Base-by-base conservation (phyloP, 1,140 invertebrate genomes). In the Spodoptera frugiperda region DNA sequence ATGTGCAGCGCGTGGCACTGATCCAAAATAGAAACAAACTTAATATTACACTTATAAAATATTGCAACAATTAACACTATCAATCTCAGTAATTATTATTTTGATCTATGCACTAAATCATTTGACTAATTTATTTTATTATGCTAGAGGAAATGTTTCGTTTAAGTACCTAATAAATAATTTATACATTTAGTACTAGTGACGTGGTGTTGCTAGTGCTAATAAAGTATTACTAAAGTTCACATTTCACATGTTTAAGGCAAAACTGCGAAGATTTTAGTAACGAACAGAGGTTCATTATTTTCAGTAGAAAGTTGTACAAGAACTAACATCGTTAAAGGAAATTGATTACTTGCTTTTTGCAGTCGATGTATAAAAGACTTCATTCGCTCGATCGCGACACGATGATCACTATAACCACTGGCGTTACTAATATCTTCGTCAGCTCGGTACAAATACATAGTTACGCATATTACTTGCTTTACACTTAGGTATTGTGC, bases 21-120 rank as follows among this genome's bases (percentile, higher is more conserved):
- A 59, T 65, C 68, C 51, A 39, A 74, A 73, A 75, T 74, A 65
- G 71, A 75, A 61, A 74, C 71, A 70, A 79, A 76, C 77, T 71
- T 79, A 79, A 4, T 53, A 71, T 59, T 25, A 49, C 17, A 55
- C 72, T 76, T 55, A 72, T 67, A 76, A 78, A 78, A 81, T 84
- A 85, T 85, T 85, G 82, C 84, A 85, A 85, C 82, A 83, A 85
- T 82, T 83, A 85, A 78, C 77, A 33, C 81, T 82, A 83, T 82
- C 77, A 85, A 85, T 85, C 83, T 85, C 83, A 79, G 74, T 83
- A 67, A 78, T 79, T 78, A 83, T 79, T 79, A 76, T 81, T 77
- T 81, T 82, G 75, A 76, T 84, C 83, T 85, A 83, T 46, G 48
- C 59, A 30, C 78, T 79, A 80, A 79, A 79, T 80, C 79, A 85